phyloP scores from a whole-genome alignment of 2,797 vertebrate species.

The Mastacembelus armatus region DNA sequence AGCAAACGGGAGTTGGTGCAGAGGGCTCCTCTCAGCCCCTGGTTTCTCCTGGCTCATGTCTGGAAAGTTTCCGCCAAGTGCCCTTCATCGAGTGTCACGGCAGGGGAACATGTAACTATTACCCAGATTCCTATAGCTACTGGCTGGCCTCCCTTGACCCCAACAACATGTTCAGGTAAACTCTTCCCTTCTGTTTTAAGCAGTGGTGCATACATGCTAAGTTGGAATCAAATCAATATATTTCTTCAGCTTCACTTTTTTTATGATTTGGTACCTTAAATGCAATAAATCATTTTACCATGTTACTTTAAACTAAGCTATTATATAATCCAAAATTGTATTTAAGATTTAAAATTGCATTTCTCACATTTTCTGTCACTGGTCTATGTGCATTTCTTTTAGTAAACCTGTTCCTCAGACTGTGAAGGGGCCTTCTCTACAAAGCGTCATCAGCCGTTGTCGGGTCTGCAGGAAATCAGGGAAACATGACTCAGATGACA shows the following conservation, averaged over 20 bases:
- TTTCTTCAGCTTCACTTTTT: neutral
- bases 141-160: slow-evolving; percentile 88
- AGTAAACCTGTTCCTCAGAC: slow-evolving; percentile 88
- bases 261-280: neutral
- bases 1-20: slow-evolving; percentile 90
- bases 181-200: slow-evolving; percentile 2
- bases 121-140: slow-evolving; percentile 92
- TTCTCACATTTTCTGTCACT: slow-evolving; percentile 10
- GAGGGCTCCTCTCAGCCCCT: slow-evolving; percentile 90
- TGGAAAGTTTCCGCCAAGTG: slow-evolving; percentile 88
- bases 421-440: slow-evolving; percentile 84
- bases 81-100: slow-evolving; percentile 92
- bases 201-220: neutral
- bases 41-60: slow-evolving; percentile 90
- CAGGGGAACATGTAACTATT: slow-evolving; percentile 91
- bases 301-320: neutral
- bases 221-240: neutral
- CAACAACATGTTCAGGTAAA: slow-evolving; percentile 89
- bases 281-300: neutral
- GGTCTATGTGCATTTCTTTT: slow-evolving; percentile 27
- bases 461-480: slow-evolving; percentile 88
- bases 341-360: neutral
- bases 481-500: neutral
- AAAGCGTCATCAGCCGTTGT: slow-evolving; percentile 89
- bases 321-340: neutral